Evolutionary conservation across 2,888 invertebrate species (phyloP), one percentile per base, ranked within the genome.

Genomic region (Leptothorax acervorum): DNA sequence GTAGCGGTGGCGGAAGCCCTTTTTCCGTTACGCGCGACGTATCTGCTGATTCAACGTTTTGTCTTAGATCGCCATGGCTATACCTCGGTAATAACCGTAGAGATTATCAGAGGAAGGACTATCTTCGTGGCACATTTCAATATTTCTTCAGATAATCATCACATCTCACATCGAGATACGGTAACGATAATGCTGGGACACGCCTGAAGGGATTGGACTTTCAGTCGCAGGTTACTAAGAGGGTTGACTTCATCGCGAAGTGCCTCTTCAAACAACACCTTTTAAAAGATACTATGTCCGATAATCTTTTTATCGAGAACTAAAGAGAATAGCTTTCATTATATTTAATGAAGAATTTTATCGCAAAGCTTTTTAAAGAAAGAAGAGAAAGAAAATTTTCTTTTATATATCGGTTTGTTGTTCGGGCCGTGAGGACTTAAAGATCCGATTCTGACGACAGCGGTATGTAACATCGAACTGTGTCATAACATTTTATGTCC

Each of bases 21-120:
- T 84, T 85, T 85, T 79, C 66, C 71, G 71, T 71, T 45, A 65
- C 42, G 35, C 62, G 60, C 57, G 57, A 15, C 60, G 31, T 79
- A 73, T 60, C 48, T 48, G 73, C 60, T 81, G 79, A 81, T 73
- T 60, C 48, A 79, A 62, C 73, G 28, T 48, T 79, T 48, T 60
- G 23, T 55, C 35, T 48, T 60, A 60, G 42, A 42, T 45, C 23
- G 23, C 18, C 39, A 12, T n/a, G 12, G 9, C 66, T 73, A 71
- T 73, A 71, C 39, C 45, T 81, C 28, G 39, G 12, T n/a, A 71
- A 35, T 79, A 57, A 55, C 23, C 31, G 31, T 74, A 3, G 15
- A 31, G 31, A 70, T 78, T 48, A 45, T 35, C 28, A 57, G 15
- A 45, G n/a, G 31, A 31, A 31, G n/a, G 23, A 45, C n/a, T 55